Base-by-base conservation (phyloP, 2,888 invertebrate species). In the Diarsia brunnea region DNA sequence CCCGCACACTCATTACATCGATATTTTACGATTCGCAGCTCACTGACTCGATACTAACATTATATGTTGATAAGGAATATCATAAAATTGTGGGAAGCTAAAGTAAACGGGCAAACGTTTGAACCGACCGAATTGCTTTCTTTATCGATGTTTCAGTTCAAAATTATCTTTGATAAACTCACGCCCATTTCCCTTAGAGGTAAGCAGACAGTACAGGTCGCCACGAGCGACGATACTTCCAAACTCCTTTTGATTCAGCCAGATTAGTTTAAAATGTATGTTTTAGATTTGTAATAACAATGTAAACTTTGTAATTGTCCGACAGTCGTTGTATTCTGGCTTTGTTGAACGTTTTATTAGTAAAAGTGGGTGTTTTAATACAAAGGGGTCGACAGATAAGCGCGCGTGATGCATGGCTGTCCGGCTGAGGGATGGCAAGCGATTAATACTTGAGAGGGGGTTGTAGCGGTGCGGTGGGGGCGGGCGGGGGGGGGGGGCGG, bases 361-460 rank as follows among this genome's bases (percentile, higher is more conserved):
- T 53, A 71, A 82, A 82, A 76, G 55, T 77, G 69, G 38, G 67
- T 78, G 66, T 85, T 85, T 85, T 82, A 81, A 71, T 85, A 86
- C 43, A 86, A 79, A 78, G 65, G 70, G 73, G 73, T 82, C 66
- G 70, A 69, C 69, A 85, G 81, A 81, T 81, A 72, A 82, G 71
- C 70, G 85, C 79, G 66, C 66, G 78, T 87, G 88, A 85, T 78
- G 73, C 72, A 85, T 82, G 43, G 70, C 85, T 66, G 73, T 53
- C 82, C 63, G 65, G 58, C 78, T 84, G 70, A 84, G 78, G 70
- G 82, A 85, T 85, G 85, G 72, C 79, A 31, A 45, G 60, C 86
- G 53, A 84, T 84, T 84, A 87, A 82, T 87, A 82, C 66, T 27
- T 19, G 58, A 31, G 47, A 16, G 38, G 45, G 55, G 45, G 49